These are phyloP conservation scores for Blastomussa wellsi DNA, from an alignment of 92 coral and sea anemone species.

Conservation along the genomic window DNA sequence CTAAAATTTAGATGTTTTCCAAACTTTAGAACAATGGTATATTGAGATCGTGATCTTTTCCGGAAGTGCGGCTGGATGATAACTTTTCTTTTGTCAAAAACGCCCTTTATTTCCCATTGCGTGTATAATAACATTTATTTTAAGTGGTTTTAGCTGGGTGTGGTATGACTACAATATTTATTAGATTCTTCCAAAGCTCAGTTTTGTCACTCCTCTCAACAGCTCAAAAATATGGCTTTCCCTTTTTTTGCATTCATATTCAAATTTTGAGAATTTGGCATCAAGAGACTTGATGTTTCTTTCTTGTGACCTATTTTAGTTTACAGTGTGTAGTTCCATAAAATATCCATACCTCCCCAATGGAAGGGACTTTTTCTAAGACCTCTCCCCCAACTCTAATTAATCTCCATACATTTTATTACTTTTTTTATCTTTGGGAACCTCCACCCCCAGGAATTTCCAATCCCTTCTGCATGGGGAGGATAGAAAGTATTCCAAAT, in stretches of 20 bases:
- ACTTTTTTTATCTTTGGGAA: too few relatives aligned
- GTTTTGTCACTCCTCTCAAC: neutral
- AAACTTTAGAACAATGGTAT: neutral
- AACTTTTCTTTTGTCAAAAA: neutral
- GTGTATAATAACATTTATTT: constrained; percentile 5
- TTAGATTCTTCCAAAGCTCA: neutral
- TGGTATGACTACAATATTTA: neutral
- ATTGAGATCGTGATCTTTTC: neutral
- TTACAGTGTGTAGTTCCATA: too few relatives aligned
- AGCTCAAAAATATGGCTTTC: neutral
- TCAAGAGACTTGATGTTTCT: too few relatives aligned
- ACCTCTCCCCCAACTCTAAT: too few relatives aligned
- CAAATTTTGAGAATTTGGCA: neutral
- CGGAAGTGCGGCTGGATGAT: constrained; percentile 16
- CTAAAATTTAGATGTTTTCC: constrained; percentile 1
- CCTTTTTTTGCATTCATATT: neutral
- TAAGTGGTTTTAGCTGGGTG: constrained; percentile 13
- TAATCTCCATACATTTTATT: too few relatives aligned
- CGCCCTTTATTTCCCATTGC: constrained; percentile 1
- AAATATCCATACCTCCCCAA: too few relatives aligned
- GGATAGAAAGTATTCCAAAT: too few relatives aligned
- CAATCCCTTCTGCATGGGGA: too few relatives aligned
- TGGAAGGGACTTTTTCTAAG: too few relatives aligned
- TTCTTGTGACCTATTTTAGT: too few relatives aligned
- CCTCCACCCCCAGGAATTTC: too few relatives aligned